A percentile compares a stretch with the other conserved stretches of the same genome.
Evolutionary conservation across 2,888 invertebrate species (phyloP).

Genomic region (Hydriomena furcata): DNA sequence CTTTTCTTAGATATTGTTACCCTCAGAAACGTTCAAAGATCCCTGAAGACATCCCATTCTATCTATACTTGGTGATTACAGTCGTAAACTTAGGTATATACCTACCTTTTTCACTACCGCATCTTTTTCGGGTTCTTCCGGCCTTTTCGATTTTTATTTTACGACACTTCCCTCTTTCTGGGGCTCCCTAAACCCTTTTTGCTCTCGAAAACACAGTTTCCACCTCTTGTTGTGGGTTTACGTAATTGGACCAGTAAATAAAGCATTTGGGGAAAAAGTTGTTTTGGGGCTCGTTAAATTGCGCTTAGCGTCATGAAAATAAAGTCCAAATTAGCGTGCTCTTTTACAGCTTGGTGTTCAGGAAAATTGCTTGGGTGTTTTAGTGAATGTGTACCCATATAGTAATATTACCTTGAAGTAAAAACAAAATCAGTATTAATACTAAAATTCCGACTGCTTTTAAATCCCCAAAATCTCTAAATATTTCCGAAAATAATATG

Average conservation of each 20-base stretch:
- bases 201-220: constrained; percentile 10
- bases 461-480: no score
- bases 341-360: constrained; percentile 1
- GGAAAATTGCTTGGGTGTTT: neutral
- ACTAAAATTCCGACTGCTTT: no score
- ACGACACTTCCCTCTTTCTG: neutral
- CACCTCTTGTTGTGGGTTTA: constrained; percentile 13
- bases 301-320: neutral
- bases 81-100: no score
- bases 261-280: constrained; percentile 6
- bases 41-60: no score
- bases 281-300: neutral
- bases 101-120: neutral
- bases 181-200: constrained; percentile 6
- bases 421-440: no score
- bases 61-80: no score
- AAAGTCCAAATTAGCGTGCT: constrained; percentile 8
- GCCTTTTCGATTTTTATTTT: neutral
- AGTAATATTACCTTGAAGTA: no score
- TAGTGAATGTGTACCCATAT: no score
- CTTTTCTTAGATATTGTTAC: no score
- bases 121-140: neutral
- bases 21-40: no score
- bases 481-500: no score
- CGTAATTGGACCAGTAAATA: constrained; percentile 23